Conservation (phyloP, 2,888 invertebrate genomes). For the Luperina nickerlii region DNA sequence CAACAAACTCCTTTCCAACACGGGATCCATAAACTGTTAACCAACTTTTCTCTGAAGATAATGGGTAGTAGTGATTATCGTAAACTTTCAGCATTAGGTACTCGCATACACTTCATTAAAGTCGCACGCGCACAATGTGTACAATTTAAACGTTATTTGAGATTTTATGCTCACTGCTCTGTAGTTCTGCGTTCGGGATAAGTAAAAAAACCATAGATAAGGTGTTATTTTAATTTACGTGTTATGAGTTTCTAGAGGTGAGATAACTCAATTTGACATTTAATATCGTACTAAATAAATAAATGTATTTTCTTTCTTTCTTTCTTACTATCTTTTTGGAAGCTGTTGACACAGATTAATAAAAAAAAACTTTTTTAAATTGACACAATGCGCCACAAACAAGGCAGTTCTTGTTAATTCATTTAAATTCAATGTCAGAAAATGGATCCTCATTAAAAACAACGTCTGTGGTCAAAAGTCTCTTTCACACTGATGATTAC, state of each 20-base stretch:
- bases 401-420: neutral
- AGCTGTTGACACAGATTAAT: neutral
- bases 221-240: no score
- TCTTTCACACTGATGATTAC: neutral
- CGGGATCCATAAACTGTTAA: neutral
- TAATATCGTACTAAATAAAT: no score
- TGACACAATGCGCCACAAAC: neutral
- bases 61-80: neutral
- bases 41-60: neutral
- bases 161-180: neutral
- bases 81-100: constrained; percentile 27
- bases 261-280: no score
- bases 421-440: neutral
- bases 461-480: neutral
- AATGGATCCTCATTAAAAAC: neutral
- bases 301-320: no score
- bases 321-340: neutral
- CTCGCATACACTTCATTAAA: neutral
- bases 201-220: neutral
- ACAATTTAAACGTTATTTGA: constrained; percentile 1
- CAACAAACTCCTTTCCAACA: neutral
- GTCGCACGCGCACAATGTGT: constrained; percentile 11
- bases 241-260: no score
- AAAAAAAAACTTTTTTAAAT: neutral
- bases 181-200: neutral